These are phyloP conservation scores for Chloebia gouldiae DNA, from an alignment of 2,113 vertebrate species.

Conservation along the genomic window DNA sequence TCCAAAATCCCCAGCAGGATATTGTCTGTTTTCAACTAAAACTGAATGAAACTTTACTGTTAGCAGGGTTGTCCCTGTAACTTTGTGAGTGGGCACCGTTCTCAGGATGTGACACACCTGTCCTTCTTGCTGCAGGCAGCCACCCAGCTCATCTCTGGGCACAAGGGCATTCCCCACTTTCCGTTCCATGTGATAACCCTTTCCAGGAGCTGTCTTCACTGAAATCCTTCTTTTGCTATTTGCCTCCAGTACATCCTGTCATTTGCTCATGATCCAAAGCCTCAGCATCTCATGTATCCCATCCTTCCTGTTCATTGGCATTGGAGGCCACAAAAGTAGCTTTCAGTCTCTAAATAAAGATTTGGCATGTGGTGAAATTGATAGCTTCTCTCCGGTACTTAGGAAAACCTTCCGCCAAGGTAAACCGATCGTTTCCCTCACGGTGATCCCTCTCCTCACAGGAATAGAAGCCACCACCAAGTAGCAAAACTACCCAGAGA, in stretches of 20 bases:
- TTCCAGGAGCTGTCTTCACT: background rate
- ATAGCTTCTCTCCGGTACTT: background rate
- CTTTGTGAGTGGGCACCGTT: background rate
- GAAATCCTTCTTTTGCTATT: background rate
- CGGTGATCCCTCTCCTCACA: background rate
- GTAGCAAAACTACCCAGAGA: background rate
- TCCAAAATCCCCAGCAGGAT: background rate
- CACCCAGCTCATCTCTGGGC: background rate
- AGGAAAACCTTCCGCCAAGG: background rate
- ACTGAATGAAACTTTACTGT: background rate
- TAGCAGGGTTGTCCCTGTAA: background rate
- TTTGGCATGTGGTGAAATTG: background rate
- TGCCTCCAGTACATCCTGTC: background rate
- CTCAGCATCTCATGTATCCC: background rate
- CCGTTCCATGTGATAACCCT: background rate
- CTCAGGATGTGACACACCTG: background rate
- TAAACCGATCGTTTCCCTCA: background rate
- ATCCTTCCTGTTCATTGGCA: background rate
- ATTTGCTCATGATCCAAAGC: background rate
- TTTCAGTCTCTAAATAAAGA: slow-evolving; percentile 2
- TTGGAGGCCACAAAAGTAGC: background rate
- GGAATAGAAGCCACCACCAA: background rate
- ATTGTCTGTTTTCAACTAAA: background rate
- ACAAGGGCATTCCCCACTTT: background rate
- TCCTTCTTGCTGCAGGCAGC: background rate